Base-by-base conservation (phyloP, 2,888 invertebrate species). In the Cynaeus angustus region DNA sequence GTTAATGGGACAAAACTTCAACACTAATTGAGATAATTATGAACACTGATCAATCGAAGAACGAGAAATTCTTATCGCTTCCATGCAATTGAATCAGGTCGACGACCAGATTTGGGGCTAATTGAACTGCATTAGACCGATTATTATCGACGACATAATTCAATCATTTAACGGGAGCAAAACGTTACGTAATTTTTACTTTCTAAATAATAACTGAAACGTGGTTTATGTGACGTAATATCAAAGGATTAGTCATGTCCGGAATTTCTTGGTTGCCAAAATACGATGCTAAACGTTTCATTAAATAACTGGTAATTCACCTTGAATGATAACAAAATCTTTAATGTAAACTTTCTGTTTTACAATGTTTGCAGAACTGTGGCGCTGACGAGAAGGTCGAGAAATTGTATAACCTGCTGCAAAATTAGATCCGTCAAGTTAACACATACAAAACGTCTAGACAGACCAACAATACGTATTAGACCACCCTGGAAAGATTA, bases 401-500 rank as follows among this genome's bases (percentile, higher is more conserved):
- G 43, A 43, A 43, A 43, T 37, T 37, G 37, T 37, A 37, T 37
- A 37, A 37, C 8, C 37, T 37, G 43, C 9, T 43, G 46, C 46
- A 28, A 50, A 50, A 50, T 28, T 50, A 50, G 28, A 7, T 50
- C 12, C 16, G 50, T 30, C 7, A 10, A 28, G 33, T 58, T 58
- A 58, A 26, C 41, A 21, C 14, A 41, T 13, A 26, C 56, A 41
- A 58, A 58, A 43, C 13, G 56, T 58, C 56, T 58, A 58, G 56
- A 58, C 56, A 43, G 10, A 41, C 30, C n/a, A 55, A 58, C 28
- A 43, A 26, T 58, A 16, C 10, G 56, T 43, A 5, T 46, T 12
- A 58, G 56, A 43, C 56, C 56, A 58, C 56, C 56, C 56, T 43
- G 56, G 26, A 58, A 58, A 58, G 56, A 58, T 58, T 58, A 58